Conservation (phyloP, 2,113 vertebrate genomes). For the Suricata suricatta region DNA sequence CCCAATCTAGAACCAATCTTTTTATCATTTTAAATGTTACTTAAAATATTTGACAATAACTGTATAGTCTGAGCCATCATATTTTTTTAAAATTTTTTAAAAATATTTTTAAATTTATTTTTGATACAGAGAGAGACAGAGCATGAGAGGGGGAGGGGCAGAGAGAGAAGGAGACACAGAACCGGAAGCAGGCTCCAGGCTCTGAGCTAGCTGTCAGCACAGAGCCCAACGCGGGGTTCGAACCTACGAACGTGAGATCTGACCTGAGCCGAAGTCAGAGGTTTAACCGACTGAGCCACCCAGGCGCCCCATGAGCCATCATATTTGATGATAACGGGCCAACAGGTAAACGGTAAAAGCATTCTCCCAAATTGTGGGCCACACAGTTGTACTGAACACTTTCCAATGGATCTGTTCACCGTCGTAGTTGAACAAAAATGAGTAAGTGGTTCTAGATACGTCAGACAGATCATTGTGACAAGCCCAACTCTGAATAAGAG, state of each 20-base stretch:
- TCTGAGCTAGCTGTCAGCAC: too few relatives aligned
- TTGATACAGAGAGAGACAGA: too few relatives aligned
- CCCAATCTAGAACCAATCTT: not conserved
- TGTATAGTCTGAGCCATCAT: not conserved
- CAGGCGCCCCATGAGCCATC: not conserved
- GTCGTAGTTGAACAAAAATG: not conserved
- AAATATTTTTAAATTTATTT: too few relatives aligned
- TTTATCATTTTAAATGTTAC: not conserved
- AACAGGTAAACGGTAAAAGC: not conserved
- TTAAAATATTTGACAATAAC: not conserved
- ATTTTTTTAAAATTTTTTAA: too few relatives aligned
- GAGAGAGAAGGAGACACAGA: too few relatives aligned
- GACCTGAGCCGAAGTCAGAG: too few relatives aligned
- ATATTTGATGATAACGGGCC: not conserved
- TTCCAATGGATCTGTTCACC: not conserved
- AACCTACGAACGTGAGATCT: too few relatives aligned
- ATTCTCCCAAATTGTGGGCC: not conserved
- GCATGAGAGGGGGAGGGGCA: too few relatives aligned
- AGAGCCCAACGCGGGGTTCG: too few relatives aligned
- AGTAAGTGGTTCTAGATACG: not conserved
- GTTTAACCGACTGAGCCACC: too few relatives aligned
- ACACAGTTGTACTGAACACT: not conserved
- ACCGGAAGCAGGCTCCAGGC: too few relatives aligned
- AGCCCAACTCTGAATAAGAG: not conserved
- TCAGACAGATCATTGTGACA: not conserved